Base-by-base conservation (phyloP, 2,888 invertebrate species). In the Cantharis rufa region DNA sequence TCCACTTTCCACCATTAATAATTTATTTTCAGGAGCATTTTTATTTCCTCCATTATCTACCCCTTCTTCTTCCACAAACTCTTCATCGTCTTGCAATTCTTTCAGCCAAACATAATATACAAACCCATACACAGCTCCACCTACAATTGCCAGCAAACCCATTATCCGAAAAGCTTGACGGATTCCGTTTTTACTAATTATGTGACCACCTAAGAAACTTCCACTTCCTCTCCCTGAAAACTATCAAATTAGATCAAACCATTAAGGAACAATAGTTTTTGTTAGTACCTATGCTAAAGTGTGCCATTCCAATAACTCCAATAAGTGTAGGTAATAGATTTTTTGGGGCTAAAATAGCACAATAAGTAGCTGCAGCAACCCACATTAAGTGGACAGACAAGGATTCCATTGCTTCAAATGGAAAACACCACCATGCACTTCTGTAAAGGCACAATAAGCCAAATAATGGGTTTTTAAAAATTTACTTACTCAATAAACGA, bases 321-420 rank as follows among this genome's bases (percentile, higher is more conserved):
- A 96, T 96, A 72, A 96, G 90, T 0, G 96, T 96, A 5, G 96
- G 96, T 75, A 96, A 89, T 81, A 96, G 89, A 84, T 93, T 95
- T 86, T 94, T 94, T 0, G 97, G 96, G 1, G 96, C 95, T 82
- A 96, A 88, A 86, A 94, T 91, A 13, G 95, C 94, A 84, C 95
- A 96, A 87, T 96, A 96, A 0, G 96, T 95, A 7, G 96, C 95
- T 1, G 96, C 96, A 61, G 97, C 95, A 15, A 96, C 95, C 94
- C 96, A 96, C 95, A 96, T 95, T 81, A 97, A 89, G 84, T 96
- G 95, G 21, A 95, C 95, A 0, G 95, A 95, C 15, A 96, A 88
- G 0, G 95, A 94, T 88, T 96, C 96, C 91, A 96, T 92, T 0
- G 95, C 95, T 88, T 96, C 96, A 83, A 96, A 95, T 0, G 95